phyloP scores from a whole-genome alignment of 2,113 vertebrate species.

The Todiramphus saurophagus region DNA sequence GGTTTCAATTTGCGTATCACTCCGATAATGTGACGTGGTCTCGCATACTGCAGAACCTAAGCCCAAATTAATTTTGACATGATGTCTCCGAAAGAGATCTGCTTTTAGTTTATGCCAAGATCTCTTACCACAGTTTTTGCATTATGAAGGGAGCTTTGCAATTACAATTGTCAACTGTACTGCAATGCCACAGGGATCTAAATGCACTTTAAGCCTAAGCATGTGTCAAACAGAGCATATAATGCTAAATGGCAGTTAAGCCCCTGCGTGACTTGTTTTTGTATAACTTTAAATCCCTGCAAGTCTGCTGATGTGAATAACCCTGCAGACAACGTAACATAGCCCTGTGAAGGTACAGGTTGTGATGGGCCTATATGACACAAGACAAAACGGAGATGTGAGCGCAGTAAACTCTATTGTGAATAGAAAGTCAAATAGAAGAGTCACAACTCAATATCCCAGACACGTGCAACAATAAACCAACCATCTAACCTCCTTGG shows the following conservation, averaged over 20 bases:
- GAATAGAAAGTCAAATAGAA: neutral
- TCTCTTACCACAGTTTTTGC: neutral
- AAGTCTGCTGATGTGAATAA: neutral
- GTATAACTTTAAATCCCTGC: neutral
- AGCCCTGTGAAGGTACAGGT: neutral
- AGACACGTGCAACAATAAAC: neutral
- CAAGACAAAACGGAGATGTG: neutral
- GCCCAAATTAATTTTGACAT: neutral
- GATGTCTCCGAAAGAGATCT: neutral
- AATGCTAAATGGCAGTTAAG: neutral
- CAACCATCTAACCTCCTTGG: neutral
- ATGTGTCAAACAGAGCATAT: conserved; percentile 15
- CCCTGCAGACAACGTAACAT: neutral
- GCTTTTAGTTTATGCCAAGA: neutral
- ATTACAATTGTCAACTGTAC: neutral
- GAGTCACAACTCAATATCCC: neutral
- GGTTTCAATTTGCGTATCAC: neutral
- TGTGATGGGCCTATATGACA: neutral
- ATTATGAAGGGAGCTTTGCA: neutral
- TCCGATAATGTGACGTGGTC: neutral
- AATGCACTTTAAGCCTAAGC: conserved; percentile 2
- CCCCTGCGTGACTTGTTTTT: neutral
- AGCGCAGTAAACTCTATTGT: neutral
- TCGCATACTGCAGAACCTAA: neutral
- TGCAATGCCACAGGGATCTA: neutral